Conservation (phyloP, 2,888 invertebrate genomes). For the Leucophora obtusa region DNA sequence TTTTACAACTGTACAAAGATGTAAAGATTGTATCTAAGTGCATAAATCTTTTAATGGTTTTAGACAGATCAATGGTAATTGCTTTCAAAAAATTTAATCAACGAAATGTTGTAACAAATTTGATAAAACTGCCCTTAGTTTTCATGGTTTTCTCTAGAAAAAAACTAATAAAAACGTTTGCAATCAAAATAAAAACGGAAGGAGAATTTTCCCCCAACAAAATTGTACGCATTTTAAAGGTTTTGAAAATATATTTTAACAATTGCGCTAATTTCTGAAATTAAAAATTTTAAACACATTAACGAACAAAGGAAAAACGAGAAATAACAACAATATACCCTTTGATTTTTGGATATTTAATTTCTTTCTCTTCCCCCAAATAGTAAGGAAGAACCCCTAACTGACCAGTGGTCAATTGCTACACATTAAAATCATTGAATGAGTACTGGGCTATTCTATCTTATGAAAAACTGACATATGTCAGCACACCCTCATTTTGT, state of each 20-base stretch:
- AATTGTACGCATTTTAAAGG: neutral
- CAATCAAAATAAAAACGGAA: conserved; percentile 55
- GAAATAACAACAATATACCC: conserved; percentile 54
- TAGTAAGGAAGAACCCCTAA: conserved; percentile 33
- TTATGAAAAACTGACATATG: conserved; percentile 58
- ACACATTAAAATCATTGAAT: conserved; percentile 38
- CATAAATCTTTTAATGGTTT: conserved; percentile 2
- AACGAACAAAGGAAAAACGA: conserved; percentile 51
- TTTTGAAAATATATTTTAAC: conserved; percentile 65
- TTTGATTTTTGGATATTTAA: conserved; percentile 54
- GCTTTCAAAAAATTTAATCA: conserved; percentile 49
- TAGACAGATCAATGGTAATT: conserved; percentile 57
- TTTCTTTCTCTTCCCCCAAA: conserved; percentile 49
- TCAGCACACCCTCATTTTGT: conserved; percentile 65
- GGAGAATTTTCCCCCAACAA: conserved; percentile 24
- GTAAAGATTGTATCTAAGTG: conserved; percentile 1
- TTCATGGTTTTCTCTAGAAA: conserved; percentile 65
- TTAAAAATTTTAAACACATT: conserved; percentile 73
- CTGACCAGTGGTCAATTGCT: conserved; percentile 68
- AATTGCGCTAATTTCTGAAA: conserved; percentile 76
- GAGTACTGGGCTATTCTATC: conserved; percentile 46
- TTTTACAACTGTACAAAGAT: too few relatives aligned
- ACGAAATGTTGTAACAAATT: conserved; percentile 46
- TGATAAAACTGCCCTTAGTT: conserved; percentile 65
- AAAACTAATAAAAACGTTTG: conserved; percentile 73